phyloP scores from a whole-genome alignment of 2,113 vertebrate species.

The Mesoclemmys tuberculata region DNA sequence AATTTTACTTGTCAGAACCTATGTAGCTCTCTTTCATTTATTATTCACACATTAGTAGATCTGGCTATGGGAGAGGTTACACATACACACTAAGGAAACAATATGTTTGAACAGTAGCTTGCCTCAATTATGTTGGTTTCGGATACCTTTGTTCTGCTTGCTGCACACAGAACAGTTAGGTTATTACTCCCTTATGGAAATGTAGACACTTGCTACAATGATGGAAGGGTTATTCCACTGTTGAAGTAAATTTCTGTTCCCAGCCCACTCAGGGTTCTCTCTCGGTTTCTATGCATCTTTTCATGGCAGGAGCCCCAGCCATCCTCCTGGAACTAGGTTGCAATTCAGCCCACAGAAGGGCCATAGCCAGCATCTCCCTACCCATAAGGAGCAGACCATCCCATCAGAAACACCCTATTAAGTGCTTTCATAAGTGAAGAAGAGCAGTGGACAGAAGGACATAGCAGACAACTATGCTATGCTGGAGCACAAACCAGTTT shows the following conservation, averaged over 20 bases:
- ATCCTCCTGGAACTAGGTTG: no score
- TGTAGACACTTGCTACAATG: neutral
- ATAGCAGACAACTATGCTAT: neutral
- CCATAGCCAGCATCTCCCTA: no score
- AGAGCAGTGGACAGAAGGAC: neutral
- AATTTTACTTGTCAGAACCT: neutral
- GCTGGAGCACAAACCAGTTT: neutral
- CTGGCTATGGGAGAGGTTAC: neutral
- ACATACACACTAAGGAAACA: neutral
- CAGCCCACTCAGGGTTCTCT: no score
- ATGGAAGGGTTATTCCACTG: neutral
- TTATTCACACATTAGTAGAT: conserved; percentile 29
- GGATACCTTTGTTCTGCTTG: neutral
- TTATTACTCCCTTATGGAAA: neutral
- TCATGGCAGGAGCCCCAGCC: no score
- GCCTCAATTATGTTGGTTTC: neutral
- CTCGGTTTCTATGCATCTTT: no score
- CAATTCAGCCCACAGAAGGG: no score
- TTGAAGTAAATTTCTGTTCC: neutral
- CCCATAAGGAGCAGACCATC: neutral
- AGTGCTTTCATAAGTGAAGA: neutral
- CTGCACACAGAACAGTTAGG: neutral
- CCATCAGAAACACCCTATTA: neutral
- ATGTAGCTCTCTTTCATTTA: neutral
- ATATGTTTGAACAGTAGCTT: conserved; percentile 21